These are phyloP conservation scores for Cephalotes varians DNA, from an alignment of 2,888 invertebrate genomes.

Conservation along the genomic window DNA sequence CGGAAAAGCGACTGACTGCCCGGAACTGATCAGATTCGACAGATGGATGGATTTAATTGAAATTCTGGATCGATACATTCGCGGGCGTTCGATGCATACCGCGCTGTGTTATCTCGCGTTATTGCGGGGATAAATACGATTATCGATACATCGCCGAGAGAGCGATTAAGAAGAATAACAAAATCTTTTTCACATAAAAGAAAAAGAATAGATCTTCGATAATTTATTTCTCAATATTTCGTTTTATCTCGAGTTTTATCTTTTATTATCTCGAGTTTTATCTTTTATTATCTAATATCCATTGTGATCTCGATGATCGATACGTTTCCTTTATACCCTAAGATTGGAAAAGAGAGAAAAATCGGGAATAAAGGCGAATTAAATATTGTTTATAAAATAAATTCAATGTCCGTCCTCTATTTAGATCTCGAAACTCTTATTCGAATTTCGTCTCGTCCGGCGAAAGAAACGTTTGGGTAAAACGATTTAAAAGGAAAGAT, in stretches of 20 bases:
- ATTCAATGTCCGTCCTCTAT: background rate
- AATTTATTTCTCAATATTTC: background rate
- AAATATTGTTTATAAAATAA: constrained; percentile 3
- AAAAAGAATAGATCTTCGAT: background rate
- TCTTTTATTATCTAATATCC: background rate
- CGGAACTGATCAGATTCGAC: constrained; percentile 38
- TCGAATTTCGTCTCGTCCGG: background rate
- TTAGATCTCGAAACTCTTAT: background rate
- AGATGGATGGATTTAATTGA: constrained; percentile 46
- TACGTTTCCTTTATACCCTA: background rate
- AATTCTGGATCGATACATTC: constrained; percentile 42
- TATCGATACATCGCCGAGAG: background rate
- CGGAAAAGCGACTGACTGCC: constrained; percentile 42
- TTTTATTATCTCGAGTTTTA: background rate
- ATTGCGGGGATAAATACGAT: background rate
- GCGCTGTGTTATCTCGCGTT: constrained; percentile 1
- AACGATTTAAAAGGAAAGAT: background rate
- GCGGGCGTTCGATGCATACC: background rate
- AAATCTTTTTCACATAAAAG: background rate
- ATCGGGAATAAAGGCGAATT: background rate
- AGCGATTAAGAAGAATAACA: background rate
- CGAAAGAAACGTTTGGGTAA: background rate
- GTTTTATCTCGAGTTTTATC: background rate
- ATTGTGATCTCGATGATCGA: background rate
- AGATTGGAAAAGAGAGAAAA: background rate